Evolutionary conservation across 2,888 invertebrate genomes (phyloP), one percentile per base, ranked within the genome.

Genomic region (Schizotus pectinicornis): DNA sequence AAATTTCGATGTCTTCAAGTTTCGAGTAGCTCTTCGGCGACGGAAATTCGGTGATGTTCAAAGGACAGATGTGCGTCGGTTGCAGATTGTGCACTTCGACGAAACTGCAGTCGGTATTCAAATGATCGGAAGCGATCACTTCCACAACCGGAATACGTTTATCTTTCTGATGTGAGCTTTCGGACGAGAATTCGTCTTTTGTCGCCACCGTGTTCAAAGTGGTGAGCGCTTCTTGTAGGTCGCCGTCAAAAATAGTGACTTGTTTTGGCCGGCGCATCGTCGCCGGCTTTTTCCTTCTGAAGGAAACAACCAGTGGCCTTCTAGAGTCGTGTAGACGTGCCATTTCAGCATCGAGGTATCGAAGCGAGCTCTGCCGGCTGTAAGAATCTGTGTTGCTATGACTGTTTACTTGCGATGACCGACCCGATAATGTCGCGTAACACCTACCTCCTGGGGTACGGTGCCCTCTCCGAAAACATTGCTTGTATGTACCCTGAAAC

Each of bases 291-390:
- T 74, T 74, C 53, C 76, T 69, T 53, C 77, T 71, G 66, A 80
- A 80, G 37, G 79, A 79, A 46, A 80, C 79, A 38, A 80, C 79
- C 59, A 80, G 63, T 11, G 80, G 80, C 56, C 80, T 65, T 55
- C 74, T 67, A 53, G 77, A 74, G 63, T 77, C 74, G 57, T 72
- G 73, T 53, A 77, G 64, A 63, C 75, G 73, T 58, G 73, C 75
- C 73, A 79, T 75, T 62, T 79, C 79, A 11, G 76, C 74, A 59
- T 79, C 80, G 47, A 79, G 68, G 67, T 77, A 79, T 42, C 80
- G 72, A 14, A 79, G 67, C 22, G 77, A 76, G 56, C 76, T 75
- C 62, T 75, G 74, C 34, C 70, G 71, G 69, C 76, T 77, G 72
- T 73, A 77, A 61, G 76, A 77, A 68, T 77, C 77, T 60, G 77